Base-by-base conservation (phyloP, 2,888 invertebrate species). In the Apamea monoglypha region DNA sequence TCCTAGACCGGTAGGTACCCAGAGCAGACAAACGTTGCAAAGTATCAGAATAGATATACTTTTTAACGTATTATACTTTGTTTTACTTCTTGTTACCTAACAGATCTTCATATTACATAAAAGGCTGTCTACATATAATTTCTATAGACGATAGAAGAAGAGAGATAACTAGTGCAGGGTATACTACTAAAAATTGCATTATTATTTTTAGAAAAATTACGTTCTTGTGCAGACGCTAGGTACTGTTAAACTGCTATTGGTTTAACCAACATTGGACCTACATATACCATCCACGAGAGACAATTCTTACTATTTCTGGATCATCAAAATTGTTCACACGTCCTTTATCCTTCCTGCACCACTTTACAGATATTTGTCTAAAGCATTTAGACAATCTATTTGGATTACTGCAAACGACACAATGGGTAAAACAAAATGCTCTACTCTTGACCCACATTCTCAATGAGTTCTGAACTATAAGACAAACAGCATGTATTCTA, bases 381-480 rank as follows among this genome's bases (percentile, higher is more conserved):
- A 61, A 67, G 74, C n/a, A 76, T 70, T 83, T 63, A 67, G 61
- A 32, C 75, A 74, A 83, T 86, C n/a, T 86, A 79, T 86, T 83
- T 75, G 68, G 63, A 78, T 75, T 67, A 75, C 67, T 44, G 16
- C 59, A 63, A 74, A 72, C 50, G 21, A 8, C 64, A 75, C 70
- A 70, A 69, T 69, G 68, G 32, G 66, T 53, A 78, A 40, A 83
- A 68, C 63, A 68, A 85, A 82, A 85, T 82, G 72, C 16, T 78
- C 61, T 78, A 86, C 69, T 73, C 84, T 86, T 84, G 84, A 86
- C 83, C 79, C 47, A 84, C 8, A 86, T 84, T 70, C 29, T 59
- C 53, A 70, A 70, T 82, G 83, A 82, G 73, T 66, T 75, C 74
- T 72, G 78, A 78, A 82, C 86, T 84, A 67, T 73, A 75, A 75